Base-by-base conservation (phyloP, 2,113 vertebrate species). In the Sinosuthora webbiana region DNA sequence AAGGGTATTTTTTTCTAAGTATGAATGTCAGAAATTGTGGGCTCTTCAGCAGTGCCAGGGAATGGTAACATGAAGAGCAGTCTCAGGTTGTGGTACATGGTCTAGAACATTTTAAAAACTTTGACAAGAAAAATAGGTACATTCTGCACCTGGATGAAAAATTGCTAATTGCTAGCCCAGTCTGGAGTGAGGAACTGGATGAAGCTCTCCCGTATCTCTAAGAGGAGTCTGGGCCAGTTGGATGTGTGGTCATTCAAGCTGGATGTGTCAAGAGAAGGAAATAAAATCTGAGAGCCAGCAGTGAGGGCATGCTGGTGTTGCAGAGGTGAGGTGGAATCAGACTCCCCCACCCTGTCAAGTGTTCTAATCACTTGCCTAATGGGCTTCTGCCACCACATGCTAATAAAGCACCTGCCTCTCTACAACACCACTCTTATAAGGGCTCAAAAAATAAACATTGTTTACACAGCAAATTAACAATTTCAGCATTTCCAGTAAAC, bases 201-300 rank as follows among this genome's bases (percentile, higher is more conserved):
- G 39, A 57, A 80, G 30, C 10, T 68, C 25, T 68, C 42, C 62
- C 0, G 0, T 15, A 20, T 41, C 33, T 67, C 35, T 3, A 2
- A 27, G 39, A 64, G 42, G 16, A 70, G 31, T 50, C 24, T 50
- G 23, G 21, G 50, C 35, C 33, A 31, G 30, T 4, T 53, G 47
- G 21, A 55, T 49, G 19, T 17, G 50, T 53, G 21, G 22, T 56
- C 19, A 23, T 7, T 45, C 59, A 80, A 83, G 18, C 31, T 68
- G 21, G 33, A 41, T 4, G 2, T 18, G 22, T 62, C 19, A 39
- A 37, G 71, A 69, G 31, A 5, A 93, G 16, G 42, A 84, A 82
- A 62, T 21, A 21, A 69, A 47, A 3, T 10, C 45, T 3, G 8
- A 68, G 28, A 77, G 53, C 17, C 33, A n/a, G 35, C 3, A 33